Percentiles rank a stretch among this genome's conserved stretches.
These are phyloP conservation scores for Drosophila macrospina DNA, from an alignment of 2,888 invertebrate species.

Conservation along the genomic window DNA sequence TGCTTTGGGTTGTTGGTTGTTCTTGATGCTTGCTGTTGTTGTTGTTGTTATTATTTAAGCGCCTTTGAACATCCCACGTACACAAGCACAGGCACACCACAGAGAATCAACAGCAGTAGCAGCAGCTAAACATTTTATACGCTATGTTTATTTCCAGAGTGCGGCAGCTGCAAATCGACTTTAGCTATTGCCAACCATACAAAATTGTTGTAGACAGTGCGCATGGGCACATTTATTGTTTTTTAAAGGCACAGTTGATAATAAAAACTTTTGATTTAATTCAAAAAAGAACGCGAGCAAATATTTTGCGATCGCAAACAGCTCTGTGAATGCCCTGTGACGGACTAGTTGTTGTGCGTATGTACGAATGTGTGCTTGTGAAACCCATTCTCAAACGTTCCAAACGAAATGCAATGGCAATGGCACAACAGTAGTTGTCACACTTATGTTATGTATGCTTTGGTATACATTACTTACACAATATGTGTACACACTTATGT, in stretches of 20 bases:
- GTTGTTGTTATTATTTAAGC: slow-evolving; percentile 22
- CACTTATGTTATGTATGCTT: slow-evolving; percentile 38
- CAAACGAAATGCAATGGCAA: slow-evolving; percentile 46
- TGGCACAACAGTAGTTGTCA: slow-evolving; percentile 32
- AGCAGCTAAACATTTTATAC: slow-evolving; percentile 47
- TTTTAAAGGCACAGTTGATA: slow-evolving; percentile 8
- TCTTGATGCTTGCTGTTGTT: slow-evolving; percentile 11
- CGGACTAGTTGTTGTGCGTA: slow-evolving; percentile 28
- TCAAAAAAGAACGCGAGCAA: slow-evolving; percentile 32
- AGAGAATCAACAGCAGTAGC: slow-evolving; percentile 22
- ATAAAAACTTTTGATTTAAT: slow-evolving; percentile 20
- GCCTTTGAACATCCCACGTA: slow-evolving; percentile 27
- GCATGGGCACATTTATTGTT: slow-evolving; percentile 19
- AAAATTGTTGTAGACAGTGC: slow-evolving; percentile 14
- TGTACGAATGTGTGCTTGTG: slow-evolving; percentile 9
- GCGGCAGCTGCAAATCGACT: slow-evolving; percentile 1
- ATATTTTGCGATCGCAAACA: slow-evolving; percentile 52
- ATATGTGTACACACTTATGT: slow-evolving; percentile 3
- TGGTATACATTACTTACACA: slow-evolving; percentile 5
- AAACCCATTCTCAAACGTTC: slow-evolving; percentile 38
- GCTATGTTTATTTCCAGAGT: slow-evolving; percentile 23
- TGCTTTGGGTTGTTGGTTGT: background rate
- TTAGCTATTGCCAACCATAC: slow-evolving; percentile 14
- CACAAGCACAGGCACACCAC: slow-evolving; percentile 10
- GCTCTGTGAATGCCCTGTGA: slow-evolving; percentile 36